Evolutionary conservation across 2,797 vertebrate species (phyloP), one percentile per base, ranked within the genome.

Genomic region (Setipinna tenuifilis): DNA sequence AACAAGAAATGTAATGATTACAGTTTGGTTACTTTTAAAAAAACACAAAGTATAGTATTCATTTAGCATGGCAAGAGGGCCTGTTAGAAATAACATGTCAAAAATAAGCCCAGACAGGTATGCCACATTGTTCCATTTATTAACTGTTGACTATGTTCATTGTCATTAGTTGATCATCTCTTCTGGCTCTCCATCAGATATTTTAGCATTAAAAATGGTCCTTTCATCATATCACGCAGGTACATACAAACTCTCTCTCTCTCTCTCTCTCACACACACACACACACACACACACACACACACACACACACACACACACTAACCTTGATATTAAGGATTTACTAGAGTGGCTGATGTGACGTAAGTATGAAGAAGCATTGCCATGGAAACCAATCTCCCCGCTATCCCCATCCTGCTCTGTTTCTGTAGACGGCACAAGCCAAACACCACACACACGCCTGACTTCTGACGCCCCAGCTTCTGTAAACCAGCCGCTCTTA

Each of bases 311-410:
- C 28, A 41, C 7, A 86, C 83, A 80, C 62, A 28, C 62, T 85
- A 90, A 90, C 89, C 88, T 92, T 87, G 83, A 85, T 87, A 89
- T 87, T 85, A 83, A 89, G 91, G 91, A 92, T 93, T 94, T 90
- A 92, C 86, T 89, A 88, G 87, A 86, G 88, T 91, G 89, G 85
- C 90, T 75, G 82, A 80, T 17, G 92, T 95, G 94, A 95, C 92
- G 93, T 94, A 92, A 92, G 87, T 58, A 87, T 81, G 86, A 89
- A 87, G 89, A 89, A 83, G 83, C 59, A 94, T 95, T 92, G 91
- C 93, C 93, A 95, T 95, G 93, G 95, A 93, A 95, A 95, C 94
- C 91, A 68, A 85, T 92, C 91, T 95, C 90, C 89, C 91, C 87
- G 46, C 85, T 90, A 93, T 85, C 88, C 89, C 89, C 88, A 61